These are phyloP conservation scores for Cantharis rufa DNA, from an alignment of 2,888 invertebrate species.

Conservation along the genomic window DNA sequence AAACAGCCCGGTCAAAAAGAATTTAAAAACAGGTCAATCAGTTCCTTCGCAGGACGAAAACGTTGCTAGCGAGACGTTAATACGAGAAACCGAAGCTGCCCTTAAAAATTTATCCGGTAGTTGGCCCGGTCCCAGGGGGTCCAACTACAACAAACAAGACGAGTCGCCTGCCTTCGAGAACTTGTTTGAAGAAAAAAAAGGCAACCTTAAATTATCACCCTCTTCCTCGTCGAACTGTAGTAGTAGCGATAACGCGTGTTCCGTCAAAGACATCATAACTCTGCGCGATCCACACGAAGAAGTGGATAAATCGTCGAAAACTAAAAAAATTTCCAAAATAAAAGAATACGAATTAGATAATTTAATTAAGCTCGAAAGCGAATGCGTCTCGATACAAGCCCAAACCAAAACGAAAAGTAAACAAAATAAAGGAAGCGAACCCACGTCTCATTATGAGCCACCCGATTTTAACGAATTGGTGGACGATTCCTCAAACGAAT, in stretches of 20 bases:
- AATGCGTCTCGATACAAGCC: constrained; percentile 56
- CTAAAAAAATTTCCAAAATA: constrained; percentile 41
- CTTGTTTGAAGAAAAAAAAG: constrained; percentile 81
- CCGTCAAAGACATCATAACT: constrained; percentile 68
- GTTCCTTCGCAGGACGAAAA: constrained; percentile 49
- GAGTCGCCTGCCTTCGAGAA: constrained; percentile 83
- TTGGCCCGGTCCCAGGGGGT: constrained; percentile 74
- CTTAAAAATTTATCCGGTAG: constrained; percentile 84
- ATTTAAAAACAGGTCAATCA: constrained; percentile 54
- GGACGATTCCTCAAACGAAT: constrained; percentile 77
- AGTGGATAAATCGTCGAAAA: constrained; percentile 38
- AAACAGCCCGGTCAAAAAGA: constrained; percentile 51
- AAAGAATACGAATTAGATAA: constrained; percentile 44
- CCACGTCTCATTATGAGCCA: constrained; percentile 65
- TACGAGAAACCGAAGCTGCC: constrained; percentile 87
- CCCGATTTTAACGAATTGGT: constrained; percentile 77
- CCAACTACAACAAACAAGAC: constrained; percentile 67
- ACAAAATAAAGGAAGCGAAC: constrained; percentile 48
- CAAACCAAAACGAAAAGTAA: constrained; percentile 45
- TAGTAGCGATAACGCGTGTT: constrained; percentile 64
- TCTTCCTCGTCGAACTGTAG: constrained; percentile 62
- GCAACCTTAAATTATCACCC: constrained; percentile 66
- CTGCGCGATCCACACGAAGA: constrained; percentile 52
- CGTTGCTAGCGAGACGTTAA: constrained; percentile 77
- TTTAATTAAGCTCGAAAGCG: constrained; percentile 57